Percentiles rank a stretch among this genome's conserved stretches.
These are phyloP conservation scores for Rachycentron canadum DNA, from an alignment of 2,797 vertebrate species.

Conservation along the genomic window DNA sequence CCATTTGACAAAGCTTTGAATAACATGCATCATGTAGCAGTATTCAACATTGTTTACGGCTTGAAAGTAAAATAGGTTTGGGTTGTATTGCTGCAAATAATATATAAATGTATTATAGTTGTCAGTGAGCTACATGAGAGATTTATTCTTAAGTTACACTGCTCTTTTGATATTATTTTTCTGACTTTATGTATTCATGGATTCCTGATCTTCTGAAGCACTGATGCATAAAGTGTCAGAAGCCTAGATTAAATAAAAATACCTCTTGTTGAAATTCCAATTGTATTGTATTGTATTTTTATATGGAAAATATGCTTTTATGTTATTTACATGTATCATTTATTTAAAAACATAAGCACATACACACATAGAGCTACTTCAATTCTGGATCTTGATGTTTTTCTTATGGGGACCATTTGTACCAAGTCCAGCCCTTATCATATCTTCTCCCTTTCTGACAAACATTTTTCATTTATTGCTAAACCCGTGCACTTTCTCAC, in stretches of 20 bases:
- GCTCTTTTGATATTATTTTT: slow-evolving; percentile 76
- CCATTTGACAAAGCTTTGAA: slow-evolving; percentile 90
- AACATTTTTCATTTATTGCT: slow-evolving; percentile 26
- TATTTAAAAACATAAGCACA: slow-evolving; percentile 56
- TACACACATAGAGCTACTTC: slow-evolving; percentile 22
- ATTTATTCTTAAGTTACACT: slow-evolving; percentile 84
- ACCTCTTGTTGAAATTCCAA: slow-evolving; percentile 51
- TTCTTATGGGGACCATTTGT: slow-evolving; percentile 5
- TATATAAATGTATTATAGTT: slow-evolving; percentile 87
- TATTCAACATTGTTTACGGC: slow-evolving; percentile 82
- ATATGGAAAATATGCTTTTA: slow-evolving; percentile 40
- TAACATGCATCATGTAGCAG: slow-evolving; percentile 87
- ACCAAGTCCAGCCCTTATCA: not conserved
- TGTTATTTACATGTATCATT: slow-evolving; percentile 55
- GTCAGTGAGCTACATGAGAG: slow-evolving; percentile 85
- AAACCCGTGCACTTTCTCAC: slow-evolving; percentile 2
- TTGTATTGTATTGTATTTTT: slow-evolving; percentile 53
- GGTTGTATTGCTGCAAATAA: slow-evolving; percentile 85
- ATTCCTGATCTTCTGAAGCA: slow-evolving; percentile 76
- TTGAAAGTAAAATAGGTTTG: slow-evolving; percentile 80
- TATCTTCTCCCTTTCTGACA: not conserved
- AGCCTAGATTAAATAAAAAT: slow-evolving; percentile 62
- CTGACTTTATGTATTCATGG: slow-evolving; percentile 79
- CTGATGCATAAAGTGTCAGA: slow-evolving; percentile 72
- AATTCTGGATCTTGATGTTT: slow-evolving; percentile 24